These are phyloP conservation scores for Yoshiicerus persimilis DNA, from an alignment of 1,140 invertebrate genomes.

Conservation along the genomic window DNA sequence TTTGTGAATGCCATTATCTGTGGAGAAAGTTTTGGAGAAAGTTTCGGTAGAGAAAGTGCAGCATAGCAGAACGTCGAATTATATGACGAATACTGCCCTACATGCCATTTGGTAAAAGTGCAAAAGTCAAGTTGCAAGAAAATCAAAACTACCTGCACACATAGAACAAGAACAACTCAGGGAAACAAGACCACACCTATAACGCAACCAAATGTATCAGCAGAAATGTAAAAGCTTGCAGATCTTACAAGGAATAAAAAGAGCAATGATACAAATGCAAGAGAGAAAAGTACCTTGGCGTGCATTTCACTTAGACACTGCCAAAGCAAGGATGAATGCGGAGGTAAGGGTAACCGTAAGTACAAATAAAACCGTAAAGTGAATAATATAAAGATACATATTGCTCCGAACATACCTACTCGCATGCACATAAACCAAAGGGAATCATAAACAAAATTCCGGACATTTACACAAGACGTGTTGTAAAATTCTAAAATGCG, in stretches of 20 bases:
- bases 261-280: too few species aligned
- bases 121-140: neutral
- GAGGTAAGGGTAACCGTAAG: neutral
- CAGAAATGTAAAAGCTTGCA: neutral
- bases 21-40: neutral
- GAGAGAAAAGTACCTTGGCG: neutral
- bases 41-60: neutral
- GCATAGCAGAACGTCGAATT: neutral
- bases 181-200: neutral
- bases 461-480: neutral
- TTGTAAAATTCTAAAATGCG: neutral
- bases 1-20: neutral
- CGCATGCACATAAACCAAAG: neutral
- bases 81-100: neutral
- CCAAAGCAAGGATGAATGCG: neutral
- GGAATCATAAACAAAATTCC: conserved; percentile 6
- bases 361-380: neutral
- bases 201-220: too few species aligned
- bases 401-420: neutral
- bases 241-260: neutral
- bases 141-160: neutral
- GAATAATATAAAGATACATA: neutral
- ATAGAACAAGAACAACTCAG: neutral
- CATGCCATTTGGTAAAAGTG: neutral
- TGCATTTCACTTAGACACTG: neutral